Conservation (phyloP, 1,140 invertebrate species). For the Muscidifurax raptorellus region DNA sequence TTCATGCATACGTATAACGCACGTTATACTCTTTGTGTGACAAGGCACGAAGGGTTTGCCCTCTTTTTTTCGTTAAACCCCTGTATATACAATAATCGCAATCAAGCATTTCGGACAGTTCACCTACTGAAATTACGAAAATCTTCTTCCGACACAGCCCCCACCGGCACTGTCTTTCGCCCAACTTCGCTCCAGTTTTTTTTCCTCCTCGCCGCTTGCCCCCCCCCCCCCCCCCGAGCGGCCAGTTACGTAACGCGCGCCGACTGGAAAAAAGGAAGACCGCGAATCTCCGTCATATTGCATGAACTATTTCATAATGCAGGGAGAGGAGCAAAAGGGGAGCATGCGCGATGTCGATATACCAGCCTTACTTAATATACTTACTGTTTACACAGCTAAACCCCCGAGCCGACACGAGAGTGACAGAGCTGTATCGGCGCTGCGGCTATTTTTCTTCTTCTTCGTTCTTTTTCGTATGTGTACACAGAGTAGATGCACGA, state of each 20-base stretch:
- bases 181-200: not conserved
- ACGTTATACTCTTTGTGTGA: not conserved
- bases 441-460: not conserved
- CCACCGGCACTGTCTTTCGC: not conserved
- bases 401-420: not conserved
- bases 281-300: slow-evolving; percentile 13
- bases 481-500: no score
- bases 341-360: slow-evolving; percentile 11
- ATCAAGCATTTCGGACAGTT: not conserved
- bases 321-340: slow-evolving; percentile 9
- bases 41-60: not conserved
- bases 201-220: not conserved
- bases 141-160: no score
- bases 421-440: not conserved
- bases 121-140: no score
- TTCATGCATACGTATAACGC: not conserved
- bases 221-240: not conserved
- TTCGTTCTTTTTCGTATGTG: not conserved
- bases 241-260: not conserved
- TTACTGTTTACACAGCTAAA: slow-evolving; percentile 38
- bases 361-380: slow-evolving; percentile 30
- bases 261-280: not conserved
- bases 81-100: not conserved
- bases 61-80: not conserved
- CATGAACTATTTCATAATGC: slow-evolving; percentile 41